These are phyloP conservation scores for Megaceryle torquata DNA, from an alignment of 2,113 vertebrate species.

Conservation along the genomic window DNA sequence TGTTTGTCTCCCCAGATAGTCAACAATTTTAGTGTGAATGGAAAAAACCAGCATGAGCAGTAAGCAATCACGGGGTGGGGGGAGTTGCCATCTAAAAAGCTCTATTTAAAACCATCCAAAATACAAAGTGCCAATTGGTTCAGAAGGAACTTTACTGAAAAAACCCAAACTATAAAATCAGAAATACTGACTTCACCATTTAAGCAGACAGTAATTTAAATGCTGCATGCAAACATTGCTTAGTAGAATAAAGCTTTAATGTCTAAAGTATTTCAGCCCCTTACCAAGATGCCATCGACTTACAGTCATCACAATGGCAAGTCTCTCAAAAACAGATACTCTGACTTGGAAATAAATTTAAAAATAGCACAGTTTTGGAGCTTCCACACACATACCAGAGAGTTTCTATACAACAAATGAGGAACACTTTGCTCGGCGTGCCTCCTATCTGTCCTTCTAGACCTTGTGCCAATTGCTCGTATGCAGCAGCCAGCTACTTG, in stretches of 20 bases:
- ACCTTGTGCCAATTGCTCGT: slow-evolving; percentile 2
- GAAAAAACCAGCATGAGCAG: neutral
- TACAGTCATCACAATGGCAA: accelerated
- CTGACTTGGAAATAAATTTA: neutral
- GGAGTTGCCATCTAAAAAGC: neutral
- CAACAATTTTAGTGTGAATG: neutral
- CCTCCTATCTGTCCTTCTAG: neutral
- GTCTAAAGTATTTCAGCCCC: neutral
- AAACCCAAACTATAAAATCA: neutral
- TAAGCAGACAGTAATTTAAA: neutral
- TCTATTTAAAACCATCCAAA: neutral
- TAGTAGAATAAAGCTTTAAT: neutral
- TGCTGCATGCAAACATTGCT: accelerated
- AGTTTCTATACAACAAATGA: neutral
- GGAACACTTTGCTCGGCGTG: neutral
- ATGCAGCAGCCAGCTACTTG: neutral
- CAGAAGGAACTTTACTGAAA: neutral
- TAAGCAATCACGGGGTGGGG: neutral
- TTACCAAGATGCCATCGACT: neutral
- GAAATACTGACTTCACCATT: neutral
- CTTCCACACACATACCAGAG: neutral
- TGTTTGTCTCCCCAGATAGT: neutral
- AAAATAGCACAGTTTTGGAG: neutral
- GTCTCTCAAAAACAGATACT: neutral
- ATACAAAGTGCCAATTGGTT: neutral